Evolutionary conservation across 2,888 invertebrate genomes (phyloP).

Genomic region (Pilophorus perplexus): DNA sequence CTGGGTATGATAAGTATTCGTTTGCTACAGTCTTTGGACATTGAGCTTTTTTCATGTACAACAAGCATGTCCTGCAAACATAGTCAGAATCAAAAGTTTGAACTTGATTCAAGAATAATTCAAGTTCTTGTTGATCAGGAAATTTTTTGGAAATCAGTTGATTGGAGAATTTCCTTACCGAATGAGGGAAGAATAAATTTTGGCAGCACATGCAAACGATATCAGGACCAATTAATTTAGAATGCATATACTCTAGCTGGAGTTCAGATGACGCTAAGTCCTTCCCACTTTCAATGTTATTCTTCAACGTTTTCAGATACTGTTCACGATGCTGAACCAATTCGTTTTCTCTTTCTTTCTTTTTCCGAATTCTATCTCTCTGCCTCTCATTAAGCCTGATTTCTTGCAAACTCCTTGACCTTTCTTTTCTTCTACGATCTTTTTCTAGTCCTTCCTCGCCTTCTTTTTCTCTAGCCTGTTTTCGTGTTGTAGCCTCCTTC

Average conservation of each 20-base stretch:
- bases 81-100: not conserved
- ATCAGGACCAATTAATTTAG: not conserved
- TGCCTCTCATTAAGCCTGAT: not conserved
- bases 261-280: not conserved
- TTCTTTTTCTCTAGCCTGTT: not conserved
- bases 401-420: not conserved
- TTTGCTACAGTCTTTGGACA: not conserved
- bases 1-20: constrained; percentile 20
- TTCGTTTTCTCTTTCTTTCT: not conserved
- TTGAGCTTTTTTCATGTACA: not conserved
- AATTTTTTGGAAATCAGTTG: not conserved
- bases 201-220: constrained; percentile 2
- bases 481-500: not conserved
- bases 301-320: not conserved
- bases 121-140: not conserved
- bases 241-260: not conserved
- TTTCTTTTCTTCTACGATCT: not conserved
- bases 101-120: not conserved
- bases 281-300: not conserved
- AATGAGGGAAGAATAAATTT: not conserved
- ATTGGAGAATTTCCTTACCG: not conserved
- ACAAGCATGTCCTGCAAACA: constrained; percentile 10
- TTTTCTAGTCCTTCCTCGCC: not conserved
- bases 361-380: not conserved
- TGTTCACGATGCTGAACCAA: not conserved